phyloP scores from a whole-genome alignment of 2,113 vertebrate genomes.

The Agapornis roseicollis region DNA sequence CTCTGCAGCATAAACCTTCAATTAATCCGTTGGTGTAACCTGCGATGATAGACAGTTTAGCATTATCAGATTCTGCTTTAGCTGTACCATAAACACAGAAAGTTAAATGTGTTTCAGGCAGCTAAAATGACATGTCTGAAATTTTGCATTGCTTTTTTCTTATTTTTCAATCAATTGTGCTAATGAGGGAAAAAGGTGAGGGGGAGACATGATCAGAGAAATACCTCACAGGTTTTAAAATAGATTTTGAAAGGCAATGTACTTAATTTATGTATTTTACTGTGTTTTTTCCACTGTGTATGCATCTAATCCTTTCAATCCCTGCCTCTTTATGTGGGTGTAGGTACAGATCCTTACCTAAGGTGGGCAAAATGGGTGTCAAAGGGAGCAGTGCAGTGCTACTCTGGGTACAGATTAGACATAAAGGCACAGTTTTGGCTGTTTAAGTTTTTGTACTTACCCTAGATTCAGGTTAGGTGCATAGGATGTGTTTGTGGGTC shows the following conservation, averaged over 20 bases:
- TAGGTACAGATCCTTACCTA: background rate
- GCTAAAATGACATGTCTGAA: constrained; percentile 16
- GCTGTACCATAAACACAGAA: background rate
- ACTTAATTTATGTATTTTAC: background rate
- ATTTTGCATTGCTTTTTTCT: background rate
- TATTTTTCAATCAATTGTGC: background rate
- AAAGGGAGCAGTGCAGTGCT: background rate
- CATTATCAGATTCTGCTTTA: constrained; percentile 41
- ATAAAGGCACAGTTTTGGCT: background rate
- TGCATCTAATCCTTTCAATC: background rate
- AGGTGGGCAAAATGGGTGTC: background rate
- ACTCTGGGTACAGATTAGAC: background rate
- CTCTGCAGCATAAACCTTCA: constrained; percentile 54
- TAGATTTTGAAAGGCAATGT: constrained; percentile 6
- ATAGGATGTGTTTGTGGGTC: background rate
- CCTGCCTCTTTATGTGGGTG: background rate
- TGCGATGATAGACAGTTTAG: background rate
- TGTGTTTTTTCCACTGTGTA: background rate
- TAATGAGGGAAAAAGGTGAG: background rate
- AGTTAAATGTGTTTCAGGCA: constrained; percentile 48
- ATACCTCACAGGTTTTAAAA: constrained; percentile 39
- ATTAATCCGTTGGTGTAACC: constrained; percentile 56
- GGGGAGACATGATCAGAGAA: constrained; percentile 35
- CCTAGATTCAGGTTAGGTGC: background rate
- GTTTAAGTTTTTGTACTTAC: background rate